Evolutionary conservation across 2,113 vertebrate species (phyloP).

Genomic region (Sinosuthora webbiana): DNA sequence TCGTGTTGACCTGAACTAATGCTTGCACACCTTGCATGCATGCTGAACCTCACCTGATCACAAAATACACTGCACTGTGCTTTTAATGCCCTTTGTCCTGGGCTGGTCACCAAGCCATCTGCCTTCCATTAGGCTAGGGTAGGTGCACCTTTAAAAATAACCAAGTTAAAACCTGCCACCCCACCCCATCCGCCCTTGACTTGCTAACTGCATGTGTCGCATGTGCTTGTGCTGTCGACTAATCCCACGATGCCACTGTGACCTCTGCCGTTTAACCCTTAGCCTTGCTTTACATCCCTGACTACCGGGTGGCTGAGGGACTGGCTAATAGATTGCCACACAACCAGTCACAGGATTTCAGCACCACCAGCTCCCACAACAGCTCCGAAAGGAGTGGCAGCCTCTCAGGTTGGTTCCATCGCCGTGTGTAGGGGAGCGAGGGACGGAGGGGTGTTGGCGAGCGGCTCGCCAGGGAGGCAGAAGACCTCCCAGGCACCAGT

Average conservation of each 20-base stretch:
- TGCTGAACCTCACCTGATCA: background rate
- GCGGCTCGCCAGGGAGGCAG: slow-evolving; percentile 4
- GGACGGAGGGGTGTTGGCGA: slow-evolving; percentile 70
- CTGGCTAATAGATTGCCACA: slow-evolving; percentile 99
- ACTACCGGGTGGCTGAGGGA: slow-evolving; percentile 99
- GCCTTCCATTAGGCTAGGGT: slow-evolving; percentile 57
- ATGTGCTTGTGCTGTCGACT: slow-evolving; percentile 94
- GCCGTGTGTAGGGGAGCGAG: slow-evolving; percentile 60
- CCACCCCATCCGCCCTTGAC: slow-evolving; percentile 72
- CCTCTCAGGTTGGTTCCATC: slow-evolving; percentile 96
- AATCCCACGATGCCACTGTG: slow-evolving; percentile 92
- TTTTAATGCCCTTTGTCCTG: slow-evolving; percentile 19
- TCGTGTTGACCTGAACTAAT: slow-evolving; percentile 40
- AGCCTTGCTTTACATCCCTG: slow-evolving; percentile 99
- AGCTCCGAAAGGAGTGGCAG: slow-evolving; percentile 99
- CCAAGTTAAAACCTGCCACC: background rate
- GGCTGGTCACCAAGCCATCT: slow-evolving; percentile 18
- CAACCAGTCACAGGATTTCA: slow-evolving; percentile 99
- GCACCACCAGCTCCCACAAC: slow-evolving; percentile 99
- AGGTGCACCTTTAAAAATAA: background rate
- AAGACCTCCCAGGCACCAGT: background rate
- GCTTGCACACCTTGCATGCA: slow-evolving; percentile 43
- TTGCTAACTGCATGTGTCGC: slow-evolving; percentile 93
- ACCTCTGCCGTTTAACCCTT: slow-evolving; percentile 98
- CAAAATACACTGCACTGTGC: background rate